Percentiles rank a stretch among this genome's conserved stretches.
Conservation (phyloP, 2,113 vertebrate genomes). For the Stomatorhinus ivindoensis region DNA sequence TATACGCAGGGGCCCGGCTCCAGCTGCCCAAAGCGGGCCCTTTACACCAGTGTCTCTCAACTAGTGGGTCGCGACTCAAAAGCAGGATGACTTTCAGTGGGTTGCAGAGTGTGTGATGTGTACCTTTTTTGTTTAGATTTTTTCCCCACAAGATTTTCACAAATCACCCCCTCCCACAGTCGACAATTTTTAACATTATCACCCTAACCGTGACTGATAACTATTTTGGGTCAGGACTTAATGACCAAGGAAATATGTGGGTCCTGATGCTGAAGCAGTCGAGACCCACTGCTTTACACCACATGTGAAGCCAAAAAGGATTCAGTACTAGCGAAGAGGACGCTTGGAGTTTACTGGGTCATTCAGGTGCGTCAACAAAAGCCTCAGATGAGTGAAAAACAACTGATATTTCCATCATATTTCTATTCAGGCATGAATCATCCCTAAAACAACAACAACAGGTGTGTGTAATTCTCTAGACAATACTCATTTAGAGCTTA, state of each 20-base stretch:
- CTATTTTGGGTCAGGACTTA: not conserved
- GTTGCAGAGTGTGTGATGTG: not conserved
- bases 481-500: not conserved
- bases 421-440: not conserved
- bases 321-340: not conserved
- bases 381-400: not conserved
- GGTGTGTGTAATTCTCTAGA: not conserved
- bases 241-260: not conserved
- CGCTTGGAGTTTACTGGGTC: not conserved
- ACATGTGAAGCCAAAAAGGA: too few relatives aligned
- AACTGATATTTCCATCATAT: not conserved
- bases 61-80: not conserved
- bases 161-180: not conserved
- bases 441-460: not conserved
- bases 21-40: not conserved
- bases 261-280: not conserved
- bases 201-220: not conserved
- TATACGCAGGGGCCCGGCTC: not conserved
- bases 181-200: not conserved
- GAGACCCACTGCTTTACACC: not conserved
- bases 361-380: not conserved
- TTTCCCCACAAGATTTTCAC: not conserved
- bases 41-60: not conserved
- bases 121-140: not conserved
- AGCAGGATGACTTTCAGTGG: not conserved